Evolutionary conservation across 2,113 vertebrate species (phyloP).

Genomic region (Chaetodon auriga): DNA sequence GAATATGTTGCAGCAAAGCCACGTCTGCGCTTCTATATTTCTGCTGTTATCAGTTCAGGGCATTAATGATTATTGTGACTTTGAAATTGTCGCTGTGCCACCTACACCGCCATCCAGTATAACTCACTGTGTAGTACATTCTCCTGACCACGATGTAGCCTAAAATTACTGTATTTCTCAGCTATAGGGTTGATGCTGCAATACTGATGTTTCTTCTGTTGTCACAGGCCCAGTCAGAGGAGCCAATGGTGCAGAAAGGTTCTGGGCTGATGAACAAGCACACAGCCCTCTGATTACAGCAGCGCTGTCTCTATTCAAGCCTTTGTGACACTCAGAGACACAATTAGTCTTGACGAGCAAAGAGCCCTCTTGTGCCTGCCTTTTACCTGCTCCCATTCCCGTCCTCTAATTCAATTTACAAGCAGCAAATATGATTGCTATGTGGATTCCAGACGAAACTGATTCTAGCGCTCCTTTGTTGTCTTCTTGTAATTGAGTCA

Average conservation of each 20-base stretch:
- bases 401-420: slow-evolving; percentile 78
- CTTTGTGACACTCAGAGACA: slow-evolving; percentile 73
- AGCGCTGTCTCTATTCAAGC: slow-evolving; percentile 59
- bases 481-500: slow-evolving; percentile 76
- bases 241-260: slow-evolving; percentile 72
- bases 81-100: background rate
- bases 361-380: slow-evolving; percentile 65
- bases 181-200: slow-evolving; percentile 43
- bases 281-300: slow-evolving; percentile 70
- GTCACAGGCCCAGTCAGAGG: slow-evolving; percentile 53
- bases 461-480: slow-evolving; percentile 71
- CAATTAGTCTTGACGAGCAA: slow-evolving; percentile 79
- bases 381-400: slow-evolving; percentile 74
- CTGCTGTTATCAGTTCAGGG: slow-evolving; percentile 5
- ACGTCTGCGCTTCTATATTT: background rate
- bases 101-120: background rate
- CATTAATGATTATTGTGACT: slow-evolving; percentile 1
- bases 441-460: slow-evolving; percentile 72
- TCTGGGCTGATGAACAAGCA: slow-evolving; percentile 73
- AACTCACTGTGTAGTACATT: background rate
- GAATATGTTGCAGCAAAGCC: background rate
- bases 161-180: slow-evolving; percentile 42
- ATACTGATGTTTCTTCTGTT: slow-evolving; percentile 49
- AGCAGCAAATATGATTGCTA: slow-evolving; percentile 76
- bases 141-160: slow-evolving; percentile 17